Percentiles rank a stretch among this genome's conserved stretches.
These are phyloP conservation scores for Rafetus swinhoei DNA, from an alignment of 2,113 vertebrate genomes.

Conservation along the genomic window DNA sequence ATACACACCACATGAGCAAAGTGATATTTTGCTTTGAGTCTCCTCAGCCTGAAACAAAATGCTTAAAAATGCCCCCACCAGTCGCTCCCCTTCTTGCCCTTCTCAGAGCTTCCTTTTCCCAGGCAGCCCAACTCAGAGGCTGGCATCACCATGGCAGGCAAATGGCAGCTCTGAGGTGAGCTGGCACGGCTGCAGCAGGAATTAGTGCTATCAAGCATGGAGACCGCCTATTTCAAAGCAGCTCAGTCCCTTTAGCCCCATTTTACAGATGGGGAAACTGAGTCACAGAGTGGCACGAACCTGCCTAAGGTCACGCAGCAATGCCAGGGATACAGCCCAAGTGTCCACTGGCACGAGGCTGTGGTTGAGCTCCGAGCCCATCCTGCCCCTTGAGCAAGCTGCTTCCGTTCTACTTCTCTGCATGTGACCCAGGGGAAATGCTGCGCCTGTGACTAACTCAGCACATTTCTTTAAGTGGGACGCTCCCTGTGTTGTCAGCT, in stretches of 20 bases:
- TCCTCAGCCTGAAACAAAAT: not conserved
- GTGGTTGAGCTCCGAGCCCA: not conserved
- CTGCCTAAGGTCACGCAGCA: not conserved
- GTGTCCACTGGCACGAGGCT: not conserved
- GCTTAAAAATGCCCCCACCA: not conserved
- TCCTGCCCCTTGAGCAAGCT: no score
- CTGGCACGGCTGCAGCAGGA: not conserved
- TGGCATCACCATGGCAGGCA: not conserved
- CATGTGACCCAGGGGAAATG: not conserved
- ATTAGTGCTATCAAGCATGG: no score
- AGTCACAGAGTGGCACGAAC: not conserved
- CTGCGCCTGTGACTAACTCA: not conserved
- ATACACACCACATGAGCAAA: not conserved
- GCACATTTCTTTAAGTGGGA: not conserved
- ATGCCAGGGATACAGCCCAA: not conserved
- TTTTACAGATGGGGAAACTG: not conserved
- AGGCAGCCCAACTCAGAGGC: not conserved
- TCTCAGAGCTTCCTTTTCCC: not conserved
- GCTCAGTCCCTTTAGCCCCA: no score
- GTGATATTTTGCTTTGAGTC: no score
- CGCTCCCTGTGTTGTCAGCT: not conserved
- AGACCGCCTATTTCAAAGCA: not conserved
- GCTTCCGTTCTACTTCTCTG: not conserved
- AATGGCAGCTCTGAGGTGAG: not conserved
- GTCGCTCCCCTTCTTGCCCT: not conserved